These are phyloP conservation scores for Paracyclopina nana DNA, from an alignment of 1,140 invertebrate genomes.

Conservation along the genomic window DNA sequence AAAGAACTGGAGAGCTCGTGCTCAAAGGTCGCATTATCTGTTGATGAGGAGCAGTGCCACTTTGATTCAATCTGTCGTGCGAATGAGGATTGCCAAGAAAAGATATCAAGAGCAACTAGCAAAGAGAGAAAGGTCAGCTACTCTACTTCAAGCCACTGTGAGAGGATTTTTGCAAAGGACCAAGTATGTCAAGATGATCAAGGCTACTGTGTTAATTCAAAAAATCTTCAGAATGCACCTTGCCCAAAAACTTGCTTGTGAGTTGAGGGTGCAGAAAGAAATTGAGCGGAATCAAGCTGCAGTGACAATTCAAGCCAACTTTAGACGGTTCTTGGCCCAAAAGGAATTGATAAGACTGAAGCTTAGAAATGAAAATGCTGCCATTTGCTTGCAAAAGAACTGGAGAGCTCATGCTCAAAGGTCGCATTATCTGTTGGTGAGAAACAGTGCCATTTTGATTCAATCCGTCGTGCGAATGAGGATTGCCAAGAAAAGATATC, in stretches of 20 bases:
- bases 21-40: background rate
- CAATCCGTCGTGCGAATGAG: background rate
- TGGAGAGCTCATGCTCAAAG: background rate
- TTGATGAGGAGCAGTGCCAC: background rate
- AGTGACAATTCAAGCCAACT: background rate
- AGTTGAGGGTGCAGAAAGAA: background rate
- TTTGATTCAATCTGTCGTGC: background rate
- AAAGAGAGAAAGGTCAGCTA: background rate
- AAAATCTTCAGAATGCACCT: background rate
- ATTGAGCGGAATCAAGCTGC: background rate
- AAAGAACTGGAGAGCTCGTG: background rate
- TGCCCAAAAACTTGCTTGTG: background rate
- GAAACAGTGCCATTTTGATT: background rate
- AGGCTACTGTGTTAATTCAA: conserved; percentile 2
- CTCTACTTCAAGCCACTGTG: background rate
- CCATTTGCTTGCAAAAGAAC: background rate
- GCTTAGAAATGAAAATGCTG: background rate
- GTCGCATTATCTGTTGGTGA: background rate
- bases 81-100: background rate
- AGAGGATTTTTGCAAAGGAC: background rate
- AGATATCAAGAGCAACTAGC: background rate
- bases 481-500: background rate
- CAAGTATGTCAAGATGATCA: too few species aligned
- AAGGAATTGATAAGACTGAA: too few species aligned
- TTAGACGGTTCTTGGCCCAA: background rate